These are phyloP conservation scores for Conchocele bisecta DNA, from an alignment of 2,888 invertebrate genomes.

Conservation along the genomic window DNA sequence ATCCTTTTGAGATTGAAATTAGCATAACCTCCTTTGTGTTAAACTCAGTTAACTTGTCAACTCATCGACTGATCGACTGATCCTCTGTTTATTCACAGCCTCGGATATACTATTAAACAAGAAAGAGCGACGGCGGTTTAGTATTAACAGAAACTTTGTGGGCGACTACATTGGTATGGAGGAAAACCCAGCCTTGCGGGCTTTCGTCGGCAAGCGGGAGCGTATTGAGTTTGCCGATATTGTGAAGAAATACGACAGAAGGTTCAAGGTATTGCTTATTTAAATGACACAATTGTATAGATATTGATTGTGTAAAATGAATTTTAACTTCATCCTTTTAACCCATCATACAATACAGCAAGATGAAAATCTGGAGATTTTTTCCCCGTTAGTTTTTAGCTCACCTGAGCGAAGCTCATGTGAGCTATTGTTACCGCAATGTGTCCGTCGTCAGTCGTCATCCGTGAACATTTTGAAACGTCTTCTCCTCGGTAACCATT, in stretches of 20 bases:
- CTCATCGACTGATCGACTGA: neutral
- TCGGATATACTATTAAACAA: constrained; percentile 84
- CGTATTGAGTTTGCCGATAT: constrained; percentile 87
- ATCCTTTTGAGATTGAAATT: too few species aligned
- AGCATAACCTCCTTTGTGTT: too few species aligned
- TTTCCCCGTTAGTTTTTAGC: neutral
- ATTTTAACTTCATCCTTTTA: too few species aligned
- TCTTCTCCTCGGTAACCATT: too few species aligned
- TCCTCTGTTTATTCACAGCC: constrained; percentile 77
- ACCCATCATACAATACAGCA: too few species aligned
- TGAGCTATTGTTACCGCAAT: too few species aligned
- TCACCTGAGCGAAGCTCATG: too few species aligned
- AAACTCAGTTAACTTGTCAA: neutral
- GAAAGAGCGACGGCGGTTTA: constrained; percentile 86
- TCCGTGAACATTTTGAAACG: too few species aligned
- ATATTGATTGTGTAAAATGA: too few species aligned
- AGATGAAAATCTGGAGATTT: too few species aligned
- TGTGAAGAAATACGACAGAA: constrained; percentile 87
- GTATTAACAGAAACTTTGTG: constrained; percentile 87
- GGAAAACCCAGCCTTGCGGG: constrained; percentile 85
- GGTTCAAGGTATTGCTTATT: constrained; percentile 88
- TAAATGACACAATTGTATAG: too few species aligned
- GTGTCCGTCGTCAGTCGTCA: too few species aligned
- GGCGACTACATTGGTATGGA: constrained; percentile 89
- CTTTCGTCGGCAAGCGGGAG: constrained; percentile 86